A percentile compares a stretch with the other conserved stretches of the same genome.
Conservation (phyloP, 1,140 invertebrate species). For the Platorchestia sp. region DNA sequence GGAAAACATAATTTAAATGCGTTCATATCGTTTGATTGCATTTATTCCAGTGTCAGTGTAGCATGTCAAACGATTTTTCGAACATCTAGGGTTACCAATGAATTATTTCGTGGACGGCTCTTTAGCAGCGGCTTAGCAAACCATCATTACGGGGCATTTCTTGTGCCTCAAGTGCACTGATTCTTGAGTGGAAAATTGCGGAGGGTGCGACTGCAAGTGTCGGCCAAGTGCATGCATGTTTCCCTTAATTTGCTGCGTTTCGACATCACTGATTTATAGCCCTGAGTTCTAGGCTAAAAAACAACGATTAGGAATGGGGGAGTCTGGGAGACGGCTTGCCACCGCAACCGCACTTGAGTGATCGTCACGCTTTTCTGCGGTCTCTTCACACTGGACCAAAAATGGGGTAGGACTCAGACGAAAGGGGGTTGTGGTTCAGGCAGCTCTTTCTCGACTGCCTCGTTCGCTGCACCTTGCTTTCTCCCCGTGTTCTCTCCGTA, state of each 20-base stretch:
- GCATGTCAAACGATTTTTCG: not conserved
- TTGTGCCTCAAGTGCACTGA: not conserved
- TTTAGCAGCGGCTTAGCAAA: not conserved
- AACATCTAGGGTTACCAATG: not conserved
- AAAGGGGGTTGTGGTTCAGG: not conserved
- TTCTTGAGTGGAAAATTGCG: constrained; percentile 7
- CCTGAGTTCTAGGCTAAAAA: not conserved
- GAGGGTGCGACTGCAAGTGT: not conserved
- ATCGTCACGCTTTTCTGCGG: not conserved
- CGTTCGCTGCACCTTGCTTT: not conserved
- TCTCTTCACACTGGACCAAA: not conserved
- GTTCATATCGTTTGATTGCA: not conserved
- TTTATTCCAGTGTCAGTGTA: too few species aligned
- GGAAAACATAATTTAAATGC: not conserved
- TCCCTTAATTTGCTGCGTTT: constrained; percentile 7
- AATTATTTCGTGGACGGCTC: not conserved
- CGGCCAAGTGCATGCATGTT: not conserved
- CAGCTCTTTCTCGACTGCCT: not conserved
- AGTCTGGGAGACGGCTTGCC: too few species aligned
- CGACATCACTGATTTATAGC: not conserved
- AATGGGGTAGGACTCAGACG: not conserved
- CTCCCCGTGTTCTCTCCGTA: not conserved
- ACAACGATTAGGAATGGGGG: not conserved
- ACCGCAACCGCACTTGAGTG: constrained; percentile 4
- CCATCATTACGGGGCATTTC: not conserved